Conservation (phyloP, 2,888 invertebrate genomes). For the Orthosia gracilis region DNA sequence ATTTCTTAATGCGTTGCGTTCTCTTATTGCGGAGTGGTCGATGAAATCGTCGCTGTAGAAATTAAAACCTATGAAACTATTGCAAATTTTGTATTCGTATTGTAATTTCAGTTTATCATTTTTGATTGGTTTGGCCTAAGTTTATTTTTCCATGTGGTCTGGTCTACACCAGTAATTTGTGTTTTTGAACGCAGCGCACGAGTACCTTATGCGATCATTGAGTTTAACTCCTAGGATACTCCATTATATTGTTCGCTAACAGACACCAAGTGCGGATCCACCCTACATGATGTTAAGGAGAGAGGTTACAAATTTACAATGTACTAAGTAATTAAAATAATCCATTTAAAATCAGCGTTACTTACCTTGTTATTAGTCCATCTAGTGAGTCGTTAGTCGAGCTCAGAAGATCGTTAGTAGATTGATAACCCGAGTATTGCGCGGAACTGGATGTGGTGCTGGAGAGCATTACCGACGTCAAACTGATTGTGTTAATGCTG, state of each 20-base stretch:
- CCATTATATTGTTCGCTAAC: too few species aligned
- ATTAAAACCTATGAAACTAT: background rate
- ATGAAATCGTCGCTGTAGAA: conserved; percentile 23
- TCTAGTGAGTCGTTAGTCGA: conserved; percentile 29
- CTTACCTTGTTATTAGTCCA: conserved; percentile 52
- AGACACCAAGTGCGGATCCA: too few species aligned
- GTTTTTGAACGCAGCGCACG: too few species aligned
- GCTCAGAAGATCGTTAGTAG: conserved; percentile 41
- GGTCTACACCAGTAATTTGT: background rate
- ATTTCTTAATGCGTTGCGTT: conserved; percentile 8
- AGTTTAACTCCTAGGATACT: too few species aligned
- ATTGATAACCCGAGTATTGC: conserved; percentile 60
- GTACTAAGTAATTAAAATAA: background rate
- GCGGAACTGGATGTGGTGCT: conserved; percentile 64
- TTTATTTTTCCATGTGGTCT: background rate
- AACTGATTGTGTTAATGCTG: conserved; percentile 65
- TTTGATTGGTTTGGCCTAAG: background rate
- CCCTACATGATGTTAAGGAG: background rate
- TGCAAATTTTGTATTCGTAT: background rate
- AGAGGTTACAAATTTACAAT: too few species aligned
- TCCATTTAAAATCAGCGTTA: background rate
- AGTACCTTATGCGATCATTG: too few species aligned
- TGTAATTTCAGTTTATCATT: background rate
- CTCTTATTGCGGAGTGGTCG: background rate
- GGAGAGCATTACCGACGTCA: conserved; percentile 67